Conservation (phyloP, 2,888 invertebrate species). For the Proisotoma minuta region DNA sequence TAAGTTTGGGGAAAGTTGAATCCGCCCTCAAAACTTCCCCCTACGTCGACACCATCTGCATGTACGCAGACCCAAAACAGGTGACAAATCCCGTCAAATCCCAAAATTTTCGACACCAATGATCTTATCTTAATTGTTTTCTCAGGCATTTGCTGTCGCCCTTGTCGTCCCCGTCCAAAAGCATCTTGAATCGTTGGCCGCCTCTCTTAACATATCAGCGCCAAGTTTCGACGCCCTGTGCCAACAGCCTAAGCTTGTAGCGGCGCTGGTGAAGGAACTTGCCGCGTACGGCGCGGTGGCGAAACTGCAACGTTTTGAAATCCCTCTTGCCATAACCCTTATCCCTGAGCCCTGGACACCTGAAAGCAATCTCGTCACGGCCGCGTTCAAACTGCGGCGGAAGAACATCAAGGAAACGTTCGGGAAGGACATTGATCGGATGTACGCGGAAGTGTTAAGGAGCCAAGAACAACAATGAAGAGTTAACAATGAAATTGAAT, state of each 20-base stretch:
- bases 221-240: constrained; percentile 70
- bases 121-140: neutral
- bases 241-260: constrained; percentile 64
- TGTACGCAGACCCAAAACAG: constrained; percentile 88
- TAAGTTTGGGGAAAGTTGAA: constrained; percentile 93
- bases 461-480: no score
- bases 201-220: constrained; percentile 59
- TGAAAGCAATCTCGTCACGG: constrained; percentile 57
- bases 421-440: constrained; percentile 50
- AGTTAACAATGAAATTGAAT: no score
- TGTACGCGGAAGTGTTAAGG: no score
- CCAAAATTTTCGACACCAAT: neutral
- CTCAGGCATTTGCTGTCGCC: constrained; percentile 79
- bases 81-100: constrained; percentile 54
- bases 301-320: constrained; percentile 55
- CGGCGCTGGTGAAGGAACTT: constrained; percentile 74
- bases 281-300: constrained; percentile 72
- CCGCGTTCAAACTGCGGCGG: constrained; percentile 57
- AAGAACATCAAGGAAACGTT: constrained; percentile 54
- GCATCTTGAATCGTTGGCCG: constrained; percentile 56
- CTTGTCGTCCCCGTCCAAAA: constrained; percentile 70
- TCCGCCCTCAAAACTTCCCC: constrained; percentile 89
- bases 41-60: constrained; percentile 92
- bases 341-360: constrained; percentile 56
- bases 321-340: constrained; percentile 53